Base-by-base conservation (phyloP, 2,113 vertebrate genomes). In the Onychostoma macrolepis region DNA sequence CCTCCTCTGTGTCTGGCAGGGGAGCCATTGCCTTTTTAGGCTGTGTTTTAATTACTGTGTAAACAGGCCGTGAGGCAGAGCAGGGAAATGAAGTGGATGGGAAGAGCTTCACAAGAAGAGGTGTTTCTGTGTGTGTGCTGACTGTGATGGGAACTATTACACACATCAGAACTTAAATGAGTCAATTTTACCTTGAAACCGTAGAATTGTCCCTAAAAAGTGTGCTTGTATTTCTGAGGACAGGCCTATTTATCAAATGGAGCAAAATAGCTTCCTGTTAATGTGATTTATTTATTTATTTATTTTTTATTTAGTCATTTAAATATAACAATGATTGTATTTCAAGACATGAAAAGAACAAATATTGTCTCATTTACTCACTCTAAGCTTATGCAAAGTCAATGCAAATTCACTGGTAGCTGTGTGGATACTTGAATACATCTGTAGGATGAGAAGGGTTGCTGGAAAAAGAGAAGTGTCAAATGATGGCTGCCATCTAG, bases 11-110 rank as follows among this genome's bases (percentile, higher is more conserved):
- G 91, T 95, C 93, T 96, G 93, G 94, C 92, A 90, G 85, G 85
- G 50, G 28, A 92, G 90, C 87, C 89, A 86, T 95, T 94, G 92
- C 95, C 95, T 95, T 96, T 95, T 95, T 94, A 95, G 95, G 92
- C 94, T 88, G 88, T 94, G 92, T 94, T 95, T 95, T 94, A 94
- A 95, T 95, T 94, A 92, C 79, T 80, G 87, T 83, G 93, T 93
- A 95, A 95, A 96, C 94, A 95, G 89, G 38, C 61, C 86, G 89
- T 87, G 86, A 90, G 92, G 94, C 90, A 90, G 88, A 84, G 86
- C 89, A 90, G 92, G 80, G 87, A 85, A 90, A 88, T 87, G 82
- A 83, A 91, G 82, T 71, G 84, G 71, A 83, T 17, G 48, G 38
- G 38, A 11, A 77, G 71, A 78, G 71, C 10, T 58, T 58, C 21